Evolutionary conservation across 2,888 invertebrate genomes (phyloP).

Genomic region (Ennomos fuscantarius): DNA sequence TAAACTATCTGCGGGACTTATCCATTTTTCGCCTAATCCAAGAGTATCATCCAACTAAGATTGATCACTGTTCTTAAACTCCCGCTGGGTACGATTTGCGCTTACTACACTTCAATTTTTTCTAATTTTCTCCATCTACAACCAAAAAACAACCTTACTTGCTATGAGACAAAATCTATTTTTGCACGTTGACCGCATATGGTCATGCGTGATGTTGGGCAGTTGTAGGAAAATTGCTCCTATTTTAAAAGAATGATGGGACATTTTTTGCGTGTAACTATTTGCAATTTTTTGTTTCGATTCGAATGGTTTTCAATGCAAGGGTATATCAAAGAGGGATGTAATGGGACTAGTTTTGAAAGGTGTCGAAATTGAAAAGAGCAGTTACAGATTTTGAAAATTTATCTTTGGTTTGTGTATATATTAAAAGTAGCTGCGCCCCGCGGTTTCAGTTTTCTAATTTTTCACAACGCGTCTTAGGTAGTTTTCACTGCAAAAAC

Average conservation of each 20-base stretch:
- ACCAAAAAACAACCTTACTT: slow-evolving; percentile 41
- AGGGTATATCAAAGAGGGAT: slow-evolving; percentile 15
- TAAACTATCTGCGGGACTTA: not conserved
- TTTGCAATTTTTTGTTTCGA: slow-evolving; percentile 63
- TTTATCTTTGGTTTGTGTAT: too few species aligned
- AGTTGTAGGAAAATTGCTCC: slow-evolving; percentile 70
- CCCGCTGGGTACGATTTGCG: slow-evolving; percentile 75
- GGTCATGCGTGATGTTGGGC: slow-evolving; percentile 72
- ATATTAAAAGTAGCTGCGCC: too few species aligned
- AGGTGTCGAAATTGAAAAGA: too few species aligned
- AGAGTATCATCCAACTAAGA: slow-evolving; percentile 66
- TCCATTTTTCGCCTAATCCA: slow-evolving; percentile 31
- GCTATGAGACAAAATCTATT: slow-evolving; percentile 20
- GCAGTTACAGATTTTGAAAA: too few species aligned
- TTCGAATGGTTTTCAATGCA: slow-evolving; percentile 43
- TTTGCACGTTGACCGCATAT: slow-evolving; percentile 30
- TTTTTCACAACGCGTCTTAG: too few species aligned
- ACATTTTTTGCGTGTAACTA: slow-evolving; percentile 68
- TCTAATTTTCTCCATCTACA: slow-evolving; percentile 50
- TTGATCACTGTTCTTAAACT: slow-evolving; percentile 73
- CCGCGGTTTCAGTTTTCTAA: too few species aligned
- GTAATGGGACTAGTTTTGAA: not conserved
- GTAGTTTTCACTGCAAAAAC: too few species aligned
- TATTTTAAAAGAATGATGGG: slow-evolving; percentile 79
- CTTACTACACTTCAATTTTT: slow-evolving; percentile 63